Conservation (phyloP, 2,888 invertebrate species). For the Melinopterus prodromus region DNA sequence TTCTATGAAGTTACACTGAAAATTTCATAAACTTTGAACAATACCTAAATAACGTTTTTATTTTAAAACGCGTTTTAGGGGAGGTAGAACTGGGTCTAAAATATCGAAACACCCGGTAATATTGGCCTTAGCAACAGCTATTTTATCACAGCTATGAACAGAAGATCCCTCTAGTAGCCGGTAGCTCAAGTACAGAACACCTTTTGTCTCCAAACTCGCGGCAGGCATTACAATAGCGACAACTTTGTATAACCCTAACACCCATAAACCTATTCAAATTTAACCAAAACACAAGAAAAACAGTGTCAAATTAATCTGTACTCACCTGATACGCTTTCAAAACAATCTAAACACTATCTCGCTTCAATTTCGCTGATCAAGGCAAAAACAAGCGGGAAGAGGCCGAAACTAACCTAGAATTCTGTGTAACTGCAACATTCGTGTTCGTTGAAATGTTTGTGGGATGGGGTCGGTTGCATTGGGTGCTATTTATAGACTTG, state of each 20-base stretch:
- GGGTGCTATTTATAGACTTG: neutral
- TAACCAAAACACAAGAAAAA: neutral
- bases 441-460: neutral
- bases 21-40: too few species aligned
- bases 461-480: neutral
- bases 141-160: neutral
- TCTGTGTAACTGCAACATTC: neutral
- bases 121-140: neutral
- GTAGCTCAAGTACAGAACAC: neutral
- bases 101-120: too few species aligned
- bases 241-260: neutral
- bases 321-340: neutral
- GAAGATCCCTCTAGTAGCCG: neutral
- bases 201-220: neutral
- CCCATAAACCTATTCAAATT: too few species aligned
- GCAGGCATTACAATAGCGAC: neutral
- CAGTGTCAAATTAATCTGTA: neutral
- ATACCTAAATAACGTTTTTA: too few species aligned
- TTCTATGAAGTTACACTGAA: too few species aligned
- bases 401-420: neutral
- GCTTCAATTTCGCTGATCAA: neutral
- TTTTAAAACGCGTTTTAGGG: too few species aligned
- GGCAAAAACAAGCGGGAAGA: neutral
- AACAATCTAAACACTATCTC: neutral
- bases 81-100: too few species aligned